These are phyloP conservation scores for Sycophila texana DNA, from an alignment of 2,888 invertebrate species.

Conservation along the genomic window DNA sequence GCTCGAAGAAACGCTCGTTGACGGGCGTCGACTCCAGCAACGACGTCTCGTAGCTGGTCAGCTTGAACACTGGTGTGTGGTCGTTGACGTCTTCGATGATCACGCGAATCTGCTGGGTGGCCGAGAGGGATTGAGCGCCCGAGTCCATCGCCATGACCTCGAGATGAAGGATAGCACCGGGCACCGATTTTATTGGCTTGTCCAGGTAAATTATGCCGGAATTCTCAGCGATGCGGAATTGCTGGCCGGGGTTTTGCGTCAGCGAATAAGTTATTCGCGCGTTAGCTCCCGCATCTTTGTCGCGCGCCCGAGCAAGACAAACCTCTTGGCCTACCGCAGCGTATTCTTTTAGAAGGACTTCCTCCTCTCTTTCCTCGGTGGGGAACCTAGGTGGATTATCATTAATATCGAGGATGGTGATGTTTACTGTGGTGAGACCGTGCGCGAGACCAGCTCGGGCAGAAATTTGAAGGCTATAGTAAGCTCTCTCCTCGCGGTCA, in stretches of 20 bases:
- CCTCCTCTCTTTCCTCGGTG: slow-evolving; percentile 82
- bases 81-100: slow-evolving; percentile 93
- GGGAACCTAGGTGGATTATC: slow-evolving; percentile 93
- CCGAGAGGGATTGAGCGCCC: slow-evolving; percentile 85
- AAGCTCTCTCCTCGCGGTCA: slow-evolving; percentile 88
- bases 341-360: slow-evolving; percentile 89
- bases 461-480: slow-evolving; percentile 87
- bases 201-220: slow-evolving; percentile 93
- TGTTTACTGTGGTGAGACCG: slow-evolving; percentile 87
- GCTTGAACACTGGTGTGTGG: slow-evolving; percentile 95
- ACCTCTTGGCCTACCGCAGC: slow-evolving; percentile 96
- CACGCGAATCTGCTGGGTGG: slow-evolving; percentile 85
- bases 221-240: slow-evolving; percentile 89
- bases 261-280: slow-evolving; percentile 89
- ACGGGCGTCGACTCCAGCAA: slow-evolving; percentile 92
- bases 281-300: slow-evolving; percentile 93
- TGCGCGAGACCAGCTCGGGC: slow-evolving; percentile 87
- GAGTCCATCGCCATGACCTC: slow-evolving; percentile 92
- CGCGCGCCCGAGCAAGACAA: slow-evolving; percentile 90
- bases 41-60: slow-evolving; percentile 94
- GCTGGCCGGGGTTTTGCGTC: slow-evolving; percentile 86
- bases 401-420: slow-evolving; percentile 91
- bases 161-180: slow-evolving; percentile 83
- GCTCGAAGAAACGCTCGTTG: slow-evolving; percentile 92
- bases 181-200: slow-evolving; percentile 86